phyloP scores from a whole-genome alignment of 2,113 vertebrate genomes.

The Rhinoderma darwinii region DNA sequence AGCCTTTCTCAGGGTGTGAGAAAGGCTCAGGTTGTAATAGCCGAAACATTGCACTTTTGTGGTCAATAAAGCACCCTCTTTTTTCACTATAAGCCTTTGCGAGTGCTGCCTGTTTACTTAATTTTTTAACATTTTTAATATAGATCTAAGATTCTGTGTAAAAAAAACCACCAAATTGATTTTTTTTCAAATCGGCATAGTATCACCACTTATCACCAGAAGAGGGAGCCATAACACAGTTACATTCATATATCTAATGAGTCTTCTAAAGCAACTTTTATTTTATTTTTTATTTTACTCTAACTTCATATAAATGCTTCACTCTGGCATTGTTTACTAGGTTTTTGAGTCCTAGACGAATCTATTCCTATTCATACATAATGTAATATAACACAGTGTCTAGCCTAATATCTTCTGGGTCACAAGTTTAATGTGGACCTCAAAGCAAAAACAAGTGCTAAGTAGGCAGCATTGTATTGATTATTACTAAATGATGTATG shows the following conservation, averaged over 20 bases:
- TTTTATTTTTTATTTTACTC: background rate
- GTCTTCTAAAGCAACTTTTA: background rate
- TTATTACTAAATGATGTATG: conserved; percentile 19
- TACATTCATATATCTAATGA: background rate
- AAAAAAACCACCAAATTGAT: too few species aligned
- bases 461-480: conserved; percentile 13
- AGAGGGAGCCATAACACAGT: background rate
- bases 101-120: too few species aligned
- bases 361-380: conserved; percentile 8
- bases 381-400: conserved; percentile 22
- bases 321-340: background rate
- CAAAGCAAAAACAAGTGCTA: conserved; percentile 17
- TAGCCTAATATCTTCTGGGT: background rate
- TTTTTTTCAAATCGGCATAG: too few species aligned
- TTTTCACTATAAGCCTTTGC: too few species aligned
- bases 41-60: too few species aligned
- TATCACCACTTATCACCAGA: background rate
- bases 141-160: too few species aligned
- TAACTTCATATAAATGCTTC: background rate
- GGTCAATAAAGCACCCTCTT: too few species aligned
- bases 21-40: too few species aligned
- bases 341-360: background rate
- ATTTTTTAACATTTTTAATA: too few species aligned
- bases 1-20: too few species aligned
- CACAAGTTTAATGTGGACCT: conserved; percentile 38